A percentile compares a stretch with the other conserved stretches of the same genome.
Evolutionary conservation across 2,797 vertebrate species (phyloP).

Genomic region (Eutrigla gurnardus): DNA sequence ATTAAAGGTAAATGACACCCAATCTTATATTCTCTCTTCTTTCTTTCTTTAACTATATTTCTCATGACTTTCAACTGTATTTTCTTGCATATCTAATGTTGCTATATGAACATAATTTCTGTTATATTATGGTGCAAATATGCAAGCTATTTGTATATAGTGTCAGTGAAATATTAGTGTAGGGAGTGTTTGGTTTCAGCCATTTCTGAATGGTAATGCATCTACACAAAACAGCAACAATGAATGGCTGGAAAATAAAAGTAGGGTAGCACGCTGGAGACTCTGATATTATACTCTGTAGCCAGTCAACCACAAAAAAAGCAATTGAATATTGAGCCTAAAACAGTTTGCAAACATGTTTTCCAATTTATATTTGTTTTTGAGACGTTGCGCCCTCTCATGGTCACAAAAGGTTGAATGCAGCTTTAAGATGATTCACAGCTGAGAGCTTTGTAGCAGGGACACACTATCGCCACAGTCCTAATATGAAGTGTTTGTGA

Average conservation of each 20-base stretch:
- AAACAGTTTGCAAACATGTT: not conserved
- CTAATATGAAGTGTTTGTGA: slow-evolving; percentile 39
- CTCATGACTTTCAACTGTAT: not conserved
- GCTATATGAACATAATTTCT: not conserved
- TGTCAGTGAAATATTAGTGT: not conserved
- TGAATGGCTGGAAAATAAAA: not conserved
- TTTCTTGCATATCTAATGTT: not conserved
- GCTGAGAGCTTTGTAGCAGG: not conserved
- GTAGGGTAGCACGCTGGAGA: not conserved
- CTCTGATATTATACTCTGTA: not conserved
- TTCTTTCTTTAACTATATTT: not conserved
- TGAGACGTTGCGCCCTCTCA: not conserved
- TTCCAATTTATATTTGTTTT: not conserved
- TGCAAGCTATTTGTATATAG: not conserved
- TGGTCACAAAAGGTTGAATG: not conserved
- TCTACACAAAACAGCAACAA: not conserved
- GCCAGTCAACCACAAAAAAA: not conserved
- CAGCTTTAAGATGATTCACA: not conserved
- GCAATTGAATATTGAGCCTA: not conserved
- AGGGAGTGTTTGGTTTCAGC: not conserved
- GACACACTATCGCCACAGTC: slow-evolving; percentile 9
- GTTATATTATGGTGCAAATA: slow-evolving; percentile 5
- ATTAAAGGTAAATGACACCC: slow-evolving; percentile 88
- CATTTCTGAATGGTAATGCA: not conserved
- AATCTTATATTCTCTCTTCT: not conserved